Evolutionary conservation across 2,797 vertebrate genomes (phyloP), one percentile per base, ranked within the genome.

Genomic region (Alcedo quadribrachys): DNA sequence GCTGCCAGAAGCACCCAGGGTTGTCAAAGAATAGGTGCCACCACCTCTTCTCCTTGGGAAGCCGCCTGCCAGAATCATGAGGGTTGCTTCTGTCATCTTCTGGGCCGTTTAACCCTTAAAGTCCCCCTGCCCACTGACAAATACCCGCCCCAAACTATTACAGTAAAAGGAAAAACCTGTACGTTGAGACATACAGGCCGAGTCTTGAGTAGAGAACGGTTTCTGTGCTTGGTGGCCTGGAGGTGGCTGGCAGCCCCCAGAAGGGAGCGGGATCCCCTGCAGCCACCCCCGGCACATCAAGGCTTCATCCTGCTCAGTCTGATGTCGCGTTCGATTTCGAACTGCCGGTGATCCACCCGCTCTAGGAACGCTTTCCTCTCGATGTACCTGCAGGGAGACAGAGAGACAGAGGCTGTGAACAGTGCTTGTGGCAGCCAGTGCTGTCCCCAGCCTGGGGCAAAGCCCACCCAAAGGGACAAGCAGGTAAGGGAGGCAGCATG

Each of bases 361-460:
- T 99, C 99, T 96, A 99, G 97, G 96, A 99, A 99, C 19, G 99
- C 99, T 94, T 99, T 99, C 93, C 98, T 98, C 96, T 99, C 99
- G 84, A 99, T 98, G 95, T 99, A 99, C 97, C 99, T 99, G 94
- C 25, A 85, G 90, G 68, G 81, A 88, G 82, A 93, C 78, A 51
- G 93, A 74, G 58, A 68, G 65, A 43, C 43, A n/a, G 63, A 62
- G 82, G 67, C 61, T 46, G 69, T 85, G 10, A 81, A 17, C 9
- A 22, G 60, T 3, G 74, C 91, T 50, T 3, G 4, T 3, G 42
- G 61, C 71, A 73, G 68, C 35, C 73, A 30, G 43, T 1, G n/a
- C 22, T 42, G 27, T 10, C 12, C 45, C 24, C 40, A 46, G 50
- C 54, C 35, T 0, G 2, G 9, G 32, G 32, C 58, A 81, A 32